These are phyloP conservation scores for Lathamus discolor DNA, from an alignment of 2,113 vertebrate genomes.

Conservation along the genomic window DNA sequence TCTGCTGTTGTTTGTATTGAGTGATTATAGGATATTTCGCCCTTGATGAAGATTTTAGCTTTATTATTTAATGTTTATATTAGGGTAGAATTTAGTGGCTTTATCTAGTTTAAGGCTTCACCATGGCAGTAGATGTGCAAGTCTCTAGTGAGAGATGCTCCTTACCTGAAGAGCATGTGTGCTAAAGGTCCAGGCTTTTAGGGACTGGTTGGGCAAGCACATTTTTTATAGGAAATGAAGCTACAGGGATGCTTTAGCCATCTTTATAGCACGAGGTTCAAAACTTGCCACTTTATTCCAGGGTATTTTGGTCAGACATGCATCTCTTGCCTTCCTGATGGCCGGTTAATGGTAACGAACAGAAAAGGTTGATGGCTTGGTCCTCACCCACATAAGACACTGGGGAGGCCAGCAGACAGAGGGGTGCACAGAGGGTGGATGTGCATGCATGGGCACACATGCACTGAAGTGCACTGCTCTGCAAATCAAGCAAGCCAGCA, in stretches of 20 bases:
- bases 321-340: neutral
- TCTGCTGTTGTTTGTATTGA: neutral
- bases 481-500: neutral
- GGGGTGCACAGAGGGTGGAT: neutral
- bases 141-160: neutral
- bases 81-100: neutral
- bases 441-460: fast-evolving
- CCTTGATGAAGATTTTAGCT: neutral
- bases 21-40: fast-evolving
- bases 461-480: fast-evolving
- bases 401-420: neutral
- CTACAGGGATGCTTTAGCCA: fast-evolving
- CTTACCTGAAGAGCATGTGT: neutral
- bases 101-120: neutral
- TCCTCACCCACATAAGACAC: fast-evolving
- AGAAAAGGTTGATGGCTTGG: neutral
- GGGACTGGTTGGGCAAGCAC: neutral
- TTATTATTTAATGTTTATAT: neutral
- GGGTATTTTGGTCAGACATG: neutral
- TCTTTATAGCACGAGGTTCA: neutral
- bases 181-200: neutral
- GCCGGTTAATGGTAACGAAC: neutral
- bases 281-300: fast-evolving
- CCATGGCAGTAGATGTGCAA: neutral
- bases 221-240: neutral